phyloP scores from a whole-genome alignment of 2,888 invertebrate species.

The Iphiclides podalirius region DNA sequence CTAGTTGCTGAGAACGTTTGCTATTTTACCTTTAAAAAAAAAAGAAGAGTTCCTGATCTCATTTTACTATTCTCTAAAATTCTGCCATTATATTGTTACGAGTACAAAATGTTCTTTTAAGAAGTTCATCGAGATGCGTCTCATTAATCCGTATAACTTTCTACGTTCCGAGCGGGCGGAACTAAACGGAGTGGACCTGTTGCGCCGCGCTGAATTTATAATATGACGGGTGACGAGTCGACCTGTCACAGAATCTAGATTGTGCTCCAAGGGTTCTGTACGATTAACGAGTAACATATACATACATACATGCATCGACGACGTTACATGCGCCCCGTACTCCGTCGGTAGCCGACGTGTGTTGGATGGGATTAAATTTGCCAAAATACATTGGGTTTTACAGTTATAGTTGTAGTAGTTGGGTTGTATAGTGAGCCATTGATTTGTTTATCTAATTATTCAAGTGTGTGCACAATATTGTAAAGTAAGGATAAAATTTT shows the following conservation, averaged over 20 bases:
- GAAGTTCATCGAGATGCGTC: conserved; percentile 2
- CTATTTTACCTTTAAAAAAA: no score
- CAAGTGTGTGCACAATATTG: no score
- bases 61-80: no score
- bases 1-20: no score
- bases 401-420: no score
- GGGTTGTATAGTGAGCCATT: no score
- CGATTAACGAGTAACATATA: conserved; percentile 22
- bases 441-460: no score
- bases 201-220: conserved; percentile 50
- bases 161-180: conserved; percentile 21
- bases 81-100: no score
- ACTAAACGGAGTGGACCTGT: conserved; percentile 46
- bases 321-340: conserved; percentile 4
- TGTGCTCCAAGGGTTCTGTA: conserved; percentile 40
- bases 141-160: conserved; percentile 13
- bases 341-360: conserved; percentile 7
- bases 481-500: no score
- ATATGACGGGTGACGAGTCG: conserved; percentile 48
- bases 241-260: conserved; percentile 46
- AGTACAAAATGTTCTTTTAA: no score
- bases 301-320: conserved; percentile 6
- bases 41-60: no score
- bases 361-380: background rate
- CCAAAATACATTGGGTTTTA: conserved; percentile 10